Base-by-base conservation (phyloP, 37 sponge, comb jelly and placozoan species). In the Halisarca cf. caerulea region DNA sequence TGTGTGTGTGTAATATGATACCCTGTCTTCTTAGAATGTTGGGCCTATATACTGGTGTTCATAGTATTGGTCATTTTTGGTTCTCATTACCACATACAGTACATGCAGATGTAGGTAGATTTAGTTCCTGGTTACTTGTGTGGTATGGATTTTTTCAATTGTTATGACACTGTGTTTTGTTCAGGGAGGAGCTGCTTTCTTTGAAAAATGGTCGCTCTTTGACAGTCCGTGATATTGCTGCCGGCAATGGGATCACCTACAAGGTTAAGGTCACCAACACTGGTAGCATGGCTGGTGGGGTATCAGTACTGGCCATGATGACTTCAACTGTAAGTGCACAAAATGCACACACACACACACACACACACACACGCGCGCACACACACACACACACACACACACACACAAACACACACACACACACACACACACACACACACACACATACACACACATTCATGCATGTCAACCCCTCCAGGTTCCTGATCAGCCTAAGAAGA, bases 221-320 rank as follows among this genome's bases (percentile, higher is more conserved):
- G 24, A 20, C 39, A 24, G 25, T 24, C 2, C 15, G 15, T 17
- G 77, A 74, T 9, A 40, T 74, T 24, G 15, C 36, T n/a, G 42
- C 17, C 3, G 5, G 42, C 43, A 80, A 80, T 55, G 87, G 55
- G 15, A 79, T 92, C 24, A 28, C 83, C 64, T 93, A 90, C 59
- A 25, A 62, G 43, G 94, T 90, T n/a, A 79, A 44, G 30, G 94
- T 93, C 45, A 88, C 90, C 74, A 93, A 93, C 83, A 90, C 84
- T 4, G 94, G 94, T 5, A 87, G 62, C 15, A 80, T 73, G 37
- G 66, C 35, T 18, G 91, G 94, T 32, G 80, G 35, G 47, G 84
- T 78, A 5, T 60, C 90, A 51, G 94, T 90, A 0, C 66, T 90
- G 23, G 94, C 91, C 24, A 82, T 79, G 38, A 57, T 90, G 47